A percentile compares a stretch with the other conserved stretches of the same genome.
phyloP scores from a whole-genome alignment of 2,113 vertebrate genomes.

The Limanda limanda region DNA sequence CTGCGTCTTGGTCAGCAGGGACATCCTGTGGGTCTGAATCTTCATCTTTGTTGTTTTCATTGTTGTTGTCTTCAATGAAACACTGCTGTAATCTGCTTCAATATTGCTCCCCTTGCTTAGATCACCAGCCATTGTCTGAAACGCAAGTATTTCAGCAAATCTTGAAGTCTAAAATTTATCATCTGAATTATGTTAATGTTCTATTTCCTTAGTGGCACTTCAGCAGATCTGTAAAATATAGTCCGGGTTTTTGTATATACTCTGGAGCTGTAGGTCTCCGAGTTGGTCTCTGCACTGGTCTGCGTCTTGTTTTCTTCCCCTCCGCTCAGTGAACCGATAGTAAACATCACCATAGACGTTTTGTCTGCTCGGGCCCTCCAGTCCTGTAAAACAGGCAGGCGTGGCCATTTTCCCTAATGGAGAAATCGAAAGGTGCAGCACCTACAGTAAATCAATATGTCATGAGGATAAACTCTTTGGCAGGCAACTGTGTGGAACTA shows the following conservation, averaged over 20 bases:
- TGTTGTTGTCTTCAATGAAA: too few species aligned
- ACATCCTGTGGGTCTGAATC: too few species aligned
- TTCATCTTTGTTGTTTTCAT: too few species aligned
- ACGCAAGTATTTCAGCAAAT: too few species aligned
- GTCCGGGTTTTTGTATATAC: neutral
- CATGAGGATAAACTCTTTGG: constrained; percentile 56
- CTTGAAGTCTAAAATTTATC: too few species aligned
- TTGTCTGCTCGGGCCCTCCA: constrained; percentile 52
- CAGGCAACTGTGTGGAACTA: constrained; percentile 50
- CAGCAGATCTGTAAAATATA: neutral
- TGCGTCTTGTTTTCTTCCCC: constrained; percentile 21
- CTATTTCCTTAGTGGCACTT: neutral
- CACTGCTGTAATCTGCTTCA: too few species aligned
- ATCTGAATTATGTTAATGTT: neutral
- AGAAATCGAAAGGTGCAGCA: constrained; percentile 78
- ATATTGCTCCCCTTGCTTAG: too few species aligned
- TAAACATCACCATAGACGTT: constrained; percentile 42
- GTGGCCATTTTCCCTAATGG: constrained; percentile 78
- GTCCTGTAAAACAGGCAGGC: constrained; percentile 73
- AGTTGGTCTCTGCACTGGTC: neutral
- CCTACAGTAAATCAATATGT: constrained; percentile 76
- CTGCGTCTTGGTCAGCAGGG: too few species aligned
- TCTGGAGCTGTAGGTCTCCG: constrained; percentile 4
- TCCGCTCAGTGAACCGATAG: constrained; percentile 29
- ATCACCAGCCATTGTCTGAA: too few species aligned